These are phyloP conservation scores for Pseudorectes ferrugineus DNA, from an alignment of 2,113 vertebrate species.

Conservation along the genomic window DNA sequence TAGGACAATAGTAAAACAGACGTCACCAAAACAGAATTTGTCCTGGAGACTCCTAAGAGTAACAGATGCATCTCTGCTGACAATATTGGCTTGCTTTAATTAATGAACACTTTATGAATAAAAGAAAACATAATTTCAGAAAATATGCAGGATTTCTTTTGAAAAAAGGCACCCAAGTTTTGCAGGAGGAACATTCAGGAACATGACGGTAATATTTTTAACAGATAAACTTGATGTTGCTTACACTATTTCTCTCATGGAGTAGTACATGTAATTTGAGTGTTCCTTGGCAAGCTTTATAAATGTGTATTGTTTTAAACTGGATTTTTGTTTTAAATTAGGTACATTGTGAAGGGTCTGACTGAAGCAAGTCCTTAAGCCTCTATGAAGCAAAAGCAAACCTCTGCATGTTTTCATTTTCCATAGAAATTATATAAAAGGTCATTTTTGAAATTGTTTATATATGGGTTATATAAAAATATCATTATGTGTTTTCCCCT, in stretches of 20 bases:
- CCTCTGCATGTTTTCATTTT: background rate
- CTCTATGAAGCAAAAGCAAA: background rate
- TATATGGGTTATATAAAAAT: background rate
- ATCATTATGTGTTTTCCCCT: background rate
- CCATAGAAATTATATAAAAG: background rate
- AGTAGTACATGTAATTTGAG: background rate
- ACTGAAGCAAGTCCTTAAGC: background rate
- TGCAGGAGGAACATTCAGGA: background rate
- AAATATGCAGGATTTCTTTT: constrained; percentile 30
- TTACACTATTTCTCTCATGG: background rate
- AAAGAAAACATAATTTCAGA: constrained; percentile 45
- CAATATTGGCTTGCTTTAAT: constrained; percentile 47
- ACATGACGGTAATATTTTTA: background rate
- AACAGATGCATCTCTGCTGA: constrained; percentile 65
- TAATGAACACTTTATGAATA: constrained; percentile 55
- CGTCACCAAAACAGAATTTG: constrained; percentile 55
- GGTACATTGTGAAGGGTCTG: background rate
- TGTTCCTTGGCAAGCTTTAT: background rate
- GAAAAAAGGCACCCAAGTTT: background rate
- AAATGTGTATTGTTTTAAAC: background rate
- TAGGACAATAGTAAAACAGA: constrained; percentile 69
- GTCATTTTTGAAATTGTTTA: background rate
- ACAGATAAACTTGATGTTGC: background rate
- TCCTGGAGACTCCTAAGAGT: constrained; percentile 38
- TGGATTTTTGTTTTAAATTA: background rate